phyloP scores from a whole-genome alignment of 2,888 invertebrate genomes.

The Cataglyphis cursor region DNA sequence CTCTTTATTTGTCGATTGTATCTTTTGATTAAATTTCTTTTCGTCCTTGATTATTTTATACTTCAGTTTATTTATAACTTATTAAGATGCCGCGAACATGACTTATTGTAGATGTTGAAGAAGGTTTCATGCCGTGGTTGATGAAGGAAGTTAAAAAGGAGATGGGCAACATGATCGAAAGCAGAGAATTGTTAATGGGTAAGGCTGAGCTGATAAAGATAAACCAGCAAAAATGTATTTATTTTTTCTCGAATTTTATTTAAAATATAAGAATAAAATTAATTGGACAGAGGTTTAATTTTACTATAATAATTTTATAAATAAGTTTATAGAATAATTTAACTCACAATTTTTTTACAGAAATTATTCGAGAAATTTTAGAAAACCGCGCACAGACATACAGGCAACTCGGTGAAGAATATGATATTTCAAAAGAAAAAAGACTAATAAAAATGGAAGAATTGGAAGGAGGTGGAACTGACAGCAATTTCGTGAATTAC shows the following conservation, averaged over 20 bases:
- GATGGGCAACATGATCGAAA: slow-evolving; percentile 93
- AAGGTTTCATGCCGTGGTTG: slow-evolving; percentile 95
- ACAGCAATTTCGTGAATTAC: slow-evolving; percentile 68
- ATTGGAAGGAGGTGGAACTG: slow-evolving; percentile 77
- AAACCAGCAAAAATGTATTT: background rate
- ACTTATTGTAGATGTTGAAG: slow-evolving; percentile 89
- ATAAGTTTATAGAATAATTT: background rate
- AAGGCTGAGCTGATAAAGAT: slow-evolving; percentile 67
- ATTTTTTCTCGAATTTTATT: background rate
- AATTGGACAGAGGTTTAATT: slow-evolving; percentile 1
- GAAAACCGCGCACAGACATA: slow-evolving; percentile 91
- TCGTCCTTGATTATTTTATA: background rate
- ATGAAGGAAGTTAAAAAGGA: slow-evolving; percentile 93
- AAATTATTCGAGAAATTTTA: slow-evolving; percentile 93
- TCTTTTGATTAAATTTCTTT: background rate
- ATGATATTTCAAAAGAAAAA: slow-evolving; percentile 77
- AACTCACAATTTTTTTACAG: slow-evolving; percentile 84
- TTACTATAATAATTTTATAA: background rate
- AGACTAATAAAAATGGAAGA: slow-evolving; percentile 73
- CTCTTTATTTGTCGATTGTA: slow-evolving; percentile 43
- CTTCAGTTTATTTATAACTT: background rate
- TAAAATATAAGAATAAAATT: background rate
- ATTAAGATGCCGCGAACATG: background rate
- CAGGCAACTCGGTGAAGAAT: slow-evolving; percentile 85
- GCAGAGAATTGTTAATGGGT: slow-evolving; percentile 93